Evolutionary conservation across 2,888 invertebrate genomes (phyloP).

Genomic region (Hetaerina titia): DNA sequence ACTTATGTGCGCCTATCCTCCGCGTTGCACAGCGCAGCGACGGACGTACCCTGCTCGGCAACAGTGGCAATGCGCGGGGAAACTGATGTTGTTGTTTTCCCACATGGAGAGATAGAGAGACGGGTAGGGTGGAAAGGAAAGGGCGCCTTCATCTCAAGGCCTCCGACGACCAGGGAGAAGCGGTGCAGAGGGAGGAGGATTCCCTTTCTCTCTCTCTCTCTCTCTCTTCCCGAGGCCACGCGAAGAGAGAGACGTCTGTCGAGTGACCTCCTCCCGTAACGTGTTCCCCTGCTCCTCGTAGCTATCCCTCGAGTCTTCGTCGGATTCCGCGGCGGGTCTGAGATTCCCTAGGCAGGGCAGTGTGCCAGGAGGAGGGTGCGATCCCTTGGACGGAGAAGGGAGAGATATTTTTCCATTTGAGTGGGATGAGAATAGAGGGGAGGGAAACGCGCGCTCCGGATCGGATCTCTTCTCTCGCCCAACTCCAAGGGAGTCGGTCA

Average conservation of each 20-base stretch:
- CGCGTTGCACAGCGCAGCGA: slow-evolving; percentile 31
- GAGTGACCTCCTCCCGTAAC: neutral
- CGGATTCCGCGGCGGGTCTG: slow-evolving; percentile 15
- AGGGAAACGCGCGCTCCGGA: too few relatives aligned
- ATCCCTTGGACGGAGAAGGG: neutral
- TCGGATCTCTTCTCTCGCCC: neutral
- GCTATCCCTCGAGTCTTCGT: slow-evolving; percentile 13
- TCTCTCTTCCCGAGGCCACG: neutral
- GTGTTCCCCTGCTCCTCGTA: slow-evolving; percentile 1
- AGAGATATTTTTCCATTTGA: neutral
- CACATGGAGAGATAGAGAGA: neutral
- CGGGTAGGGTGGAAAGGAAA: neutral
- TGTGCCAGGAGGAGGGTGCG: neutral
- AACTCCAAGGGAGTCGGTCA: neutral
- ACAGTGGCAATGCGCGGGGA: slow-evolving; percentile 35
- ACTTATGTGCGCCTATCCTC: neutral
- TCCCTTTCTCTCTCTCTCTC: neutral
- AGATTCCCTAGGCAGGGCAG: slow-evolving; percentile 5
- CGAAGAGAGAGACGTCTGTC: neutral
- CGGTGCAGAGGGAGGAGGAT: neutral
- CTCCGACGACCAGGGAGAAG: neutral
- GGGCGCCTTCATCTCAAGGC: neutral
- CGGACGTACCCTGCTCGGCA: slow-evolving; percentile 9
- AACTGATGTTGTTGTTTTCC: neutral
- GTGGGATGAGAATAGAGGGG: too few relatives aligned